Evolutionary conservation across 2,113 vertebrate genomes (phyloP), one percentile per base, ranked within the genome.

Genomic region (Kryptolebias marmoratus): DNA sequence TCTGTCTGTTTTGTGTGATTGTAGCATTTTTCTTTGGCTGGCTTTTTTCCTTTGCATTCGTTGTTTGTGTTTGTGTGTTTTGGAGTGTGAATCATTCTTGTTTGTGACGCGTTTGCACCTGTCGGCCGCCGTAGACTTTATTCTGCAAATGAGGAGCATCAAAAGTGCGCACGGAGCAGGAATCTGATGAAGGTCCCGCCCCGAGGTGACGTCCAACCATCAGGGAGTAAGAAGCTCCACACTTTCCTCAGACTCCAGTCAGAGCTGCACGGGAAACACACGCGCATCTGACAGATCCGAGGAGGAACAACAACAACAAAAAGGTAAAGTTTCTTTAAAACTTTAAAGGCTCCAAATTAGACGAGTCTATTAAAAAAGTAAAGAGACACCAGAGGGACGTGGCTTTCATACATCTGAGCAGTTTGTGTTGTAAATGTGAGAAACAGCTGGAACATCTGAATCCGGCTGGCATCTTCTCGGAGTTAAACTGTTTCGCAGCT

Each of bases 161-260:
- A 15, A n/a, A 48, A 14, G 62, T 65, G 36, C 52, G 15, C 6
- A 8, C 14, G 6, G 31, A 16, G 28, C 4, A 18, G 13, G 45
- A 22, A 3, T 28, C 9, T 18, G 22, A 22, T 5, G 52, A 14
- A 60, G 49, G 60, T 53, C 30, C 83, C 77, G 77, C 84, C 83
- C 76, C 32, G 9, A 55, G 5, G 32, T 30, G 57, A 54, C 56
- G 11, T 88, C 78, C 83, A 74, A 58, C 39, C 66, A 76, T 81
- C 62, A 78, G 71, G n/a, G 80, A 71, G 30, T 73, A 68, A 1
- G 60, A 18, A 6, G 54, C 55, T 59, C 31, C 13, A 22, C 53
- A 28, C 45, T 42, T 53, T 79, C 60, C 44, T 39, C 14, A 50
- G 68, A 64, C 22, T 27, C n/a, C 2, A 27, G n/a, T 61, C 49